Conservation (phyloP, 2,888 invertebrate genomes). For the Trichopoda pennipes region DNA sequence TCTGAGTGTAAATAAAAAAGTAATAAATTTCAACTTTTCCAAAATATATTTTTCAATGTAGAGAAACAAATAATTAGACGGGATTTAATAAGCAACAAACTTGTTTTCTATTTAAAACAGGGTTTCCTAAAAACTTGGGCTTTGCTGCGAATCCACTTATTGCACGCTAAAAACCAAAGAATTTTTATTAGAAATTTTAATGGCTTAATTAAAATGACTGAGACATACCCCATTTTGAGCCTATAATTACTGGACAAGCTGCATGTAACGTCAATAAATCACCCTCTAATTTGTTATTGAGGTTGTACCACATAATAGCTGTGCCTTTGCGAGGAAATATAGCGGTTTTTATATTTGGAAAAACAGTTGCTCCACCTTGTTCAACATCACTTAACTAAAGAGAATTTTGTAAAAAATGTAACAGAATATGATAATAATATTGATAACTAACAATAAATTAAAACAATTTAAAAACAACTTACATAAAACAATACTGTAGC, state of each 20-base stretch:
- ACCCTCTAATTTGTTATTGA: conserved; percentile 71
- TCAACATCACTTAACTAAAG: conserved; percentile 95
- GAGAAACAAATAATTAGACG: no score
- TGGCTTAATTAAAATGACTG: no score
- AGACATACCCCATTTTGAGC: conserved; percentile 77
- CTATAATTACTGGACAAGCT: conserved; percentile 78
- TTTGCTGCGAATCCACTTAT: conserved; percentile 93
- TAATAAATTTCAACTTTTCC: no score
- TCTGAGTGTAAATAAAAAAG: no score
- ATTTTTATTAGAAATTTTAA: neutral
- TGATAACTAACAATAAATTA: neutral
- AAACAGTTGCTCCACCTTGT: conserved; percentile 98
- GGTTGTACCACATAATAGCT: conserved; percentile 79
- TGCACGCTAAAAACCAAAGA: conserved; percentile 84
- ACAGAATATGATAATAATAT: neutral
- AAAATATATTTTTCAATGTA: no score
- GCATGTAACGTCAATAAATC: conserved; percentile 74
- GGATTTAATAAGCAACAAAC: no score
- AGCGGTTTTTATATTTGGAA: conserved; percentile 91
- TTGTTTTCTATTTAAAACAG: conserved; percentile 75
- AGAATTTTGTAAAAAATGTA: conserved; percentile 11
- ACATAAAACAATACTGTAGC: conserved; percentile 80
- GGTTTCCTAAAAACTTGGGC: conserved; percentile 89
- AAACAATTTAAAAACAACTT: conserved; percentile 60
- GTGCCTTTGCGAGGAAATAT: conserved; percentile 91